Percentiles rank a stretch among this genome's conserved stretches.
These are phyloP conservation scores for Agonopterix alstromeriana DNA, from an alignment of 2,888 invertebrate genomes.

Conservation along the genomic window DNA sequence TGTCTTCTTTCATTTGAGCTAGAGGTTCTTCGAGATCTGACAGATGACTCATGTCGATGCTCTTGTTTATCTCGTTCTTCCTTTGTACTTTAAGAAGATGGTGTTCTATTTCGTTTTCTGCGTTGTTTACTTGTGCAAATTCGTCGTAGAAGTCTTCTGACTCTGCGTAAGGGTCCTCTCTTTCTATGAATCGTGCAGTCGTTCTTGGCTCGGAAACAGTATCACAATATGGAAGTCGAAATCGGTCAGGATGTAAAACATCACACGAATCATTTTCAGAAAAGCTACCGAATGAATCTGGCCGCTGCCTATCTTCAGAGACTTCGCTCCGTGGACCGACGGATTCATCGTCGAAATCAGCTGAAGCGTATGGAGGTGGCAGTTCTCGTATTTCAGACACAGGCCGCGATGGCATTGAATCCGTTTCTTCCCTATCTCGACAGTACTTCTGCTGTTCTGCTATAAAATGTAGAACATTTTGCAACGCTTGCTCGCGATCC, in stretches of 20 bases:
- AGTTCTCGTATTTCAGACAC: slow-evolving; percentile 77
- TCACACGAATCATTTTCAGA: slow-evolving; percentile 71
- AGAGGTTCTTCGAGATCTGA: slow-evolving; percentile 36
- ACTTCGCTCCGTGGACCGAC: slow-evolving; percentile 66
- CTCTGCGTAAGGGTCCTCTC: slow-evolving; percentile 65
- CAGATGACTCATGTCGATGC: slow-evolving; percentile 43
- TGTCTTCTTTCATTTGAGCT: slow-evolving; percentile 40
- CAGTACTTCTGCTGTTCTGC: slow-evolving; percentile 86
- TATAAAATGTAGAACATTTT: slow-evolving; percentile 85
- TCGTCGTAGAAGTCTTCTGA: slow-evolving; percentile 60
- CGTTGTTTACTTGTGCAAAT: slow-evolving; percentile 49
- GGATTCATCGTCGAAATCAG: slow-evolving; percentile 68
- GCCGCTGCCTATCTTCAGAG: slow-evolving; percentile 63
- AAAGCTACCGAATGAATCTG: slow-evolving; percentile 67
- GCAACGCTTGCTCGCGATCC: slow-evolving; percentile 82
- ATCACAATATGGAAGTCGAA: slow-evolving; percentile 56
- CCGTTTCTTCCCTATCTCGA: slow-evolving; percentile 75
- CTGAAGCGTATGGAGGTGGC: slow-evolving; percentile 68
- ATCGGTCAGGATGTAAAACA: slow-evolving; percentile 44
- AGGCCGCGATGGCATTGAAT: slow-evolving; percentile 72
- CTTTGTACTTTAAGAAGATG: slow-evolving; percentile 62
- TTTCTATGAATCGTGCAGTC: slow-evolving; percentile 64
- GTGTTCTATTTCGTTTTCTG: slow-evolving; percentile 61
- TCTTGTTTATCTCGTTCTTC: slow-evolving; percentile 68
- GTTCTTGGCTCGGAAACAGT: slow-evolving; percentile 62